Evolutionary conservation across 2,888 invertebrate species (phyloP).

Genomic region (Lomographa bimaculata): DNA sequence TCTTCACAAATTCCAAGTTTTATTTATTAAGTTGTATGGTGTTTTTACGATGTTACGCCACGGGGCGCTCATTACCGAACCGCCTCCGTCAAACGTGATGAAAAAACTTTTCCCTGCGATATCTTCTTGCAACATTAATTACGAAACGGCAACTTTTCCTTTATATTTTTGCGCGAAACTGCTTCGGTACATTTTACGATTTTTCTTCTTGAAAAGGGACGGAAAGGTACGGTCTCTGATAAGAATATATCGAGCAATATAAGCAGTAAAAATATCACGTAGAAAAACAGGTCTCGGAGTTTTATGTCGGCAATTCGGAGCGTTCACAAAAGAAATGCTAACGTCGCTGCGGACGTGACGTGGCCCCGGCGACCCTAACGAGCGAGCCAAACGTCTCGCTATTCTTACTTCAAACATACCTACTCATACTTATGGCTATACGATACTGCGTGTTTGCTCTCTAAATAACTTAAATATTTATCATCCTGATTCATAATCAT

Average conservation of each 20-base stretch:
- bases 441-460: conserved; percentile 23
- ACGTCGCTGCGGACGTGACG: conserved; percentile 67
- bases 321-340: conserved; percentile 81
- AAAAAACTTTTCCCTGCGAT: conserved; percentile 78
- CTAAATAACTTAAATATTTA: conserved; percentile 25
- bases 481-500: conserved; percentile 25
- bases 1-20: conserved; percentile 76
- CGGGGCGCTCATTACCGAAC: conserved; percentile 73
- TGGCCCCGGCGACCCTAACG: conserved; percentile 42
- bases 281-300: conserved; percentile 73
- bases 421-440: conserved; percentile 7
- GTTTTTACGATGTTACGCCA: conserved; percentile 77
- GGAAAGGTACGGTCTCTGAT: conserved; percentile 65
- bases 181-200: conserved; percentile 65
- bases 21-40: conserved; percentile 82
- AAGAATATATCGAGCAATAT: conserved; percentile 73
- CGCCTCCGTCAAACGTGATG: conserved; percentile 65
- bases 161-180: conserved; percentile 55
- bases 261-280: conserved; percentile 77
- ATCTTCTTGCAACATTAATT: conserved; percentile 80
- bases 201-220: conserved; percentile 60
- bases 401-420: conserved; percentile 18
- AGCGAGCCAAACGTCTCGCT: conserved; percentile 11
- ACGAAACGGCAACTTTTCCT: conserved; percentile 64
- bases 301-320: conserved; percentile 80